Evolutionary conservation across 2,888 invertebrate species (phyloP).

Genomic region (Temnothorax ravouxi): DNA sequence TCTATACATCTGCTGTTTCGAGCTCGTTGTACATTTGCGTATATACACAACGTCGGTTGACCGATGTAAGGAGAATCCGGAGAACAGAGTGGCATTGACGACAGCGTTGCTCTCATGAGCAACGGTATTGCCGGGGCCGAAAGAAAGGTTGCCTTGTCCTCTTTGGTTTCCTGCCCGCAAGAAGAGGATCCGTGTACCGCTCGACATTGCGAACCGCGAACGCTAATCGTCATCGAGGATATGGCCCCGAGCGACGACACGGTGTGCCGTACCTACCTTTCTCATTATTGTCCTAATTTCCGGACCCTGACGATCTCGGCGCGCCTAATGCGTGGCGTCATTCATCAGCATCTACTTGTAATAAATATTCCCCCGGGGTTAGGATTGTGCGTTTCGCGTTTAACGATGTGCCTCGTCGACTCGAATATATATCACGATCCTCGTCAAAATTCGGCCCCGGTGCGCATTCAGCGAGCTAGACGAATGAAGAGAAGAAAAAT

Average conservation of each 20-base stretch:
- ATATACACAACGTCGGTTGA: conserved; percentile 36
- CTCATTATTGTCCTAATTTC: conserved; percentile 74
- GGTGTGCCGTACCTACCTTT: conserved; percentile 17
- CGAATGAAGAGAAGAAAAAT: conserved; percentile 40
- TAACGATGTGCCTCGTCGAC: conserved; percentile 52
- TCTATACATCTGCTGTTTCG: conserved; percentile 30
- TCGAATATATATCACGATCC: conserved; percentile 50
- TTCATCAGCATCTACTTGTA: conserved; percentile 72
- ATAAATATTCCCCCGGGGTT: conserved; percentile 68
- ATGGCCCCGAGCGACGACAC: conserved; percentile 47
- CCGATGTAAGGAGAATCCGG: conserved; percentile 31
- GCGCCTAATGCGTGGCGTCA: conserved; percentile 54
- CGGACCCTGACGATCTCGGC: conserved; percentile 30
- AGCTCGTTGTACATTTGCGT: conserved; percentile 45
- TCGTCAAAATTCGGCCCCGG: conserved; percentile 52
- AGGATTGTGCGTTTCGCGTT: conserved; percentile 60
- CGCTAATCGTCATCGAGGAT: conserved; percentile 70
- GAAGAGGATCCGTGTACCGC: conserved; percentile 44
- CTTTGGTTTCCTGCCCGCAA: conserved; percentile 53
- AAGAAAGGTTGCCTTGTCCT: conserved; percentile 75
- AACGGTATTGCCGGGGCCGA: conserved; percentile 64
- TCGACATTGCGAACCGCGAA: conserved; percentile 46
- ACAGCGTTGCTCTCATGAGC: conserved; percentile 57
- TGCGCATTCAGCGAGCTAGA: conserved; percentile 32
- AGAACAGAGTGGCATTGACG: conserved; percentile 71